Conservation (phyloP, 2,888 invertebrate species). For the Leptopilina syphax region DNA sequence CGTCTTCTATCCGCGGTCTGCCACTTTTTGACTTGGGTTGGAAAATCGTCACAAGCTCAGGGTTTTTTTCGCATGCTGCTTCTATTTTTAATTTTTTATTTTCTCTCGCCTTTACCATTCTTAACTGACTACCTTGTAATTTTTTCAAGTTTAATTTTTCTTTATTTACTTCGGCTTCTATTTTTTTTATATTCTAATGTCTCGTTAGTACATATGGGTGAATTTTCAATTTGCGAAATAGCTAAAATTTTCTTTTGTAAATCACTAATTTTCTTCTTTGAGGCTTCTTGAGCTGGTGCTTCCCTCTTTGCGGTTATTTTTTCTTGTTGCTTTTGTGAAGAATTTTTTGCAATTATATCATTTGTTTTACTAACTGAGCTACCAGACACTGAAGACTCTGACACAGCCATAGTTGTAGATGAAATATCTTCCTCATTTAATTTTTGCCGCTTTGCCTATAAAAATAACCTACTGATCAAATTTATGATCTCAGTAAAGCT, state of each 20-base stretch:
- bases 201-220: conserved; percentile 26
- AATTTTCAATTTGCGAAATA: conserved; percentile 29
- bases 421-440: not conserved
- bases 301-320: not conserved
- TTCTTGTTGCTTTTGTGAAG: not conserved
- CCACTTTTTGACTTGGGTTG: conserved; percentile 46
- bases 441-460: too few relatives aligned
- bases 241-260: conserved; percentile 34
- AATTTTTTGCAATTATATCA: not conserved
- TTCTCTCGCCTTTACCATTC: conserved; percentile 32
- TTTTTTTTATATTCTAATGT: conserved; percentile 35
- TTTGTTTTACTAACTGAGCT: not conserved
- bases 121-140: conserved; percentile 19
- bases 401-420: not conserved
- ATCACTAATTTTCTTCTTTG: conserved; percentile 33
- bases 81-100: conserved; percentile 38
- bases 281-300: conserved; percentile 40
- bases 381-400: not conserved
- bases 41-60: conserved; percentile 32
- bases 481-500: too few relatives aligned
- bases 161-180: conserved; percentile 2
- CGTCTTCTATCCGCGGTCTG: conserved; percentile 59
- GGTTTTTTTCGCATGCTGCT: conserved; percentile 26
- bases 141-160: conserved; percentile 37
- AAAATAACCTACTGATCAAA: too few relatives aligned